These are phyloP conservation scores for Orbicella faveolata DNA, from an alignment of 64 coral and sea anemone species.

Conservation along the genomic window DNA sequence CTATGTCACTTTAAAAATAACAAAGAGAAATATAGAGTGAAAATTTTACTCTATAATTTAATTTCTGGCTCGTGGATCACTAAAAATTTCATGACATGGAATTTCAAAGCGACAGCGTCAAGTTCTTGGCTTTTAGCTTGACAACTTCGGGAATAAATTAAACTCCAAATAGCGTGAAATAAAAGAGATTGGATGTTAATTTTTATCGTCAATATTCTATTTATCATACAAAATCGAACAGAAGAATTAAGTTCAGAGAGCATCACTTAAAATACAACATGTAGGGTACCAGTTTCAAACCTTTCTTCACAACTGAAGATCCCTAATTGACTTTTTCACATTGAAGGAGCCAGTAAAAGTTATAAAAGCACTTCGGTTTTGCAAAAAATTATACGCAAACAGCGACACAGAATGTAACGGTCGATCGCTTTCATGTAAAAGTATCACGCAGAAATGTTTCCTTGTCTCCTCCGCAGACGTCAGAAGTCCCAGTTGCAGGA, in stretches of 20 bases:
- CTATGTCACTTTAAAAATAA: neutral
- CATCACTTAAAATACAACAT: neutral
- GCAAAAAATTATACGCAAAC: no score
- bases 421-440: no score
- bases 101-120: neutral
- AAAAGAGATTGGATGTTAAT: neutral
- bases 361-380: no score
- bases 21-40: neutral
- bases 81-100: constrained; percentile 30
- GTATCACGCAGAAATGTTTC: no score
- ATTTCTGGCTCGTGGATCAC: neutral
- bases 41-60: neutral
- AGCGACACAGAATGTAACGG: no score
- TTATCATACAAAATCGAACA: neutral
- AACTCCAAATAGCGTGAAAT: neutral
- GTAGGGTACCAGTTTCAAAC: neutral
- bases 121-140: neutral
- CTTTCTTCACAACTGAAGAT: neutral
- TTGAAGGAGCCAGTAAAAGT: neutral
- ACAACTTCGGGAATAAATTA: constrained; percentile 24
- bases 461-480: no score
- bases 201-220: neutral
- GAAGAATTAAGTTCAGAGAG: neutral
- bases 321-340: neutral
- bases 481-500: no score